These are phyloP conservation scores for Diglossa brunneiventris DNA, from an alignment of 2,113 vertebrate species.

Conservation along the genomic window DNA sequence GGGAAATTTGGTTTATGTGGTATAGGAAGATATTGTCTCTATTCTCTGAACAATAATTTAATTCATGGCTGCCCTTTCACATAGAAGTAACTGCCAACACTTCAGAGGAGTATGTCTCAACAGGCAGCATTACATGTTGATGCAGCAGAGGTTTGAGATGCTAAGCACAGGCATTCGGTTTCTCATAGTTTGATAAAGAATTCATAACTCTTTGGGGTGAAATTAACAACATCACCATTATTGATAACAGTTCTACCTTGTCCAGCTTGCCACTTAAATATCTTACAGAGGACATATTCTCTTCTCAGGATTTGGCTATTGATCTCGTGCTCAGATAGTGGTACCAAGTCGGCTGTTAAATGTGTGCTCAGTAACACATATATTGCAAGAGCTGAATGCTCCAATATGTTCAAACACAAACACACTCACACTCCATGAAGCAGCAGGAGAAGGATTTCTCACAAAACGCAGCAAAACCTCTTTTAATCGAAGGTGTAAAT, in stretches of 20 bases:
- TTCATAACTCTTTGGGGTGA: neutral
- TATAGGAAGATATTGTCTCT: neutral
- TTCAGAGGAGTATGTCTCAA: neutral
- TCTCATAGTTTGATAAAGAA: neutral
- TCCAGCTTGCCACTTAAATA: neutral
- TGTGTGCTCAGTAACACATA: neutral
- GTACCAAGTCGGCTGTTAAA: neutral
- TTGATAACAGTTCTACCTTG: neutral
- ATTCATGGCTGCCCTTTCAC: neutral
- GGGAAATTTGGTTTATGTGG: neutral
- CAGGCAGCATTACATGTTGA: neutral
- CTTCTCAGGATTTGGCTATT: neutral
- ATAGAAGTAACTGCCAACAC: neutral
- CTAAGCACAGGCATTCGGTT: neutral
- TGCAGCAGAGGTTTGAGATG: neutral
- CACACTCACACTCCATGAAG: neutral
- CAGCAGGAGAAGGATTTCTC: neutral
- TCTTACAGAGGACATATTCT: neutral
- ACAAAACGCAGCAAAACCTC: neutral
- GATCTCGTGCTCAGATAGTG: rapidly evolving
- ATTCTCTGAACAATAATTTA: neutral
- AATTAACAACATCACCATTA: neutral
- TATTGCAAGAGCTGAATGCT: neutral
- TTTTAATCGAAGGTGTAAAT: neutral
- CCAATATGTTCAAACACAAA: neutral